phyloP scores from a whole-genome alignment of 2,113 vertebrate genomes.

The Sterna hirundo region DNA sequence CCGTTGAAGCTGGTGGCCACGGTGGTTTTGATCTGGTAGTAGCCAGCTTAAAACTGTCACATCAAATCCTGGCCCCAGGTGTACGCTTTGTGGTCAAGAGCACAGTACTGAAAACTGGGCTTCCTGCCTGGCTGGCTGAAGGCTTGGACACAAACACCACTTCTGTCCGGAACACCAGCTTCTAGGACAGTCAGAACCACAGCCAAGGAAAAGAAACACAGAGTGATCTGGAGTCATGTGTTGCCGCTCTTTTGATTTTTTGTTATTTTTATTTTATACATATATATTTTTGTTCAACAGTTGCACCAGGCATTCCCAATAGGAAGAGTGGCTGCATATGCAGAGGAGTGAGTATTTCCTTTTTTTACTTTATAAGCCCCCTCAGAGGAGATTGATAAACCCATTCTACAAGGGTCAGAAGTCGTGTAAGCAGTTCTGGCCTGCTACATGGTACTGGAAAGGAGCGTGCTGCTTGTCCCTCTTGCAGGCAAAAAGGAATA shows the following conservation, averaged over 20 bases:
- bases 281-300: neutral
- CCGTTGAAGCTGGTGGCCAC: neutral
- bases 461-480: neutral
- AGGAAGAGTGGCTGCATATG: neutral
- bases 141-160: neutral
- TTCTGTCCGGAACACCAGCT: neutral
- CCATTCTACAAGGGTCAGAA: neutral
- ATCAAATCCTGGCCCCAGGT: neutral
- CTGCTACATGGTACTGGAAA: neutral
- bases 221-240: neutral
- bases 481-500: neutral
- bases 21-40: neutral
- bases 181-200: neutral
- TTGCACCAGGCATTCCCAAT: neutral
- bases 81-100: neutral
- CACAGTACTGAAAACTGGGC: neutral
- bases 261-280: neutral
- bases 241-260: neutral
- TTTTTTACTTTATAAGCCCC: neutral
- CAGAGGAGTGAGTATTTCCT: neutral
- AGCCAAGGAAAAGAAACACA: neutral
- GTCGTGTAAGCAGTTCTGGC: neutral
- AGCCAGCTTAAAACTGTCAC: neutral
- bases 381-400: neutral
- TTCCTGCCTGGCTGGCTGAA: neutral